phyloP scores from a whole-genome alignment of 2,113 vertebrate species.

The Ibidorhyncha struthersii region DNA sequence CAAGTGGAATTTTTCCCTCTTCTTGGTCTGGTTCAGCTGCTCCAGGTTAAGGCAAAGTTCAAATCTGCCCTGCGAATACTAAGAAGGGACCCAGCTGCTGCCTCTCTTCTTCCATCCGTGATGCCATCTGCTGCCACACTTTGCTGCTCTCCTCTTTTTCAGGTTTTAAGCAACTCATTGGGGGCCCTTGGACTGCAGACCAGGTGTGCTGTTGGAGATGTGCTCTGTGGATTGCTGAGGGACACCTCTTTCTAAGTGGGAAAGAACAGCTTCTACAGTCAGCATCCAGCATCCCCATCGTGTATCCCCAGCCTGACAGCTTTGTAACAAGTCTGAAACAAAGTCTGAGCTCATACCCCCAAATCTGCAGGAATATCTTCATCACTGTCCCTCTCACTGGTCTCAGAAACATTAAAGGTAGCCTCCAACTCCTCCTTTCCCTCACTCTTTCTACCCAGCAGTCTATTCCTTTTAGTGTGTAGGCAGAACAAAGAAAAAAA shows the following conservation, averaged over 20 bases:
- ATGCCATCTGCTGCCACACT: not conserved
- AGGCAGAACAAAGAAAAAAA: not conserved
- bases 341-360: not conserved
- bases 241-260: not conserved
- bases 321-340: not conserved
- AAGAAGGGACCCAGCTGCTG: not conserved
- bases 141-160: not conserved
- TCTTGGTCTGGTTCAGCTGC: not conserved
- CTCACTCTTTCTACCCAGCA: not conserved
- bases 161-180: not conserved
- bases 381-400: not conserved
- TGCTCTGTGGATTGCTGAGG: rapidly evolving
- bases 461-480: not conserved
- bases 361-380: not conserved
- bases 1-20: not conserved
- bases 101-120: not conserved
- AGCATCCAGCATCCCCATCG: not conserved
- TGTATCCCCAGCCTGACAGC: not conserved
- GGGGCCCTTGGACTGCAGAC: not conserved
- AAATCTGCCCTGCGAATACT: not conserved
- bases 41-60: not conserved
- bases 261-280: not conserved
- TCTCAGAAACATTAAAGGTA: not conserved
- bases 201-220: not conserved
- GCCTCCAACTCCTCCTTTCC: not conserved